Percentiles rank a stretch among this genome's conserved stretches.
phyloP scores from a whole-genome alignment of 30 jellyfish, hydroid and myxozoan species.

The Cassiopea andromeda region DNA sequence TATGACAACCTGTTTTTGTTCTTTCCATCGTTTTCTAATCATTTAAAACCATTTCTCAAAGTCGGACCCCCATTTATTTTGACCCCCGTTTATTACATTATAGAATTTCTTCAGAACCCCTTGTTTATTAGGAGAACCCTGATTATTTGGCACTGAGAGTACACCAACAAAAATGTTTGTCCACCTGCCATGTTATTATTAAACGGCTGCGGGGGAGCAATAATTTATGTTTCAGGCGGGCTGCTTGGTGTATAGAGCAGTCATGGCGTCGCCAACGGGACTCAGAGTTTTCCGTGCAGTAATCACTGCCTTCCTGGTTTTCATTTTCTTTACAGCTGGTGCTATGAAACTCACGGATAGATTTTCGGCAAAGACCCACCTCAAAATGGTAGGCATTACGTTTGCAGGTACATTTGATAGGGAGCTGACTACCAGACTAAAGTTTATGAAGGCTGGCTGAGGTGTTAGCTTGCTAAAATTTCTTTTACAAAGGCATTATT shows the following conservation, averaged over 20 bases:
- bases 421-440: neutral
- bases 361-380: slow-evolving; percentile 23
- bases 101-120: no score
- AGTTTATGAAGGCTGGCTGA: neutral
- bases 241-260: neutral
- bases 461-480: neutral
- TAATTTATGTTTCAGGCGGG: no score
- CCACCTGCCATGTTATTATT: no score
- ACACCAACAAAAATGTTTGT: no score
- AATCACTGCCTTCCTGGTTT: slow-evolving; percentile 38
- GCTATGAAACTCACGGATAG: slow-evolving; percentile 48
- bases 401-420: neutral
- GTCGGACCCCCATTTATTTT: no score
- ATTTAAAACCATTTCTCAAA: no score
- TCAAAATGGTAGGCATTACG: slow-evolving; percentile 46
- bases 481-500: neutral
- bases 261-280: slow-evolving; percentile 42
- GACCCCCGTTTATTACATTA: no score
- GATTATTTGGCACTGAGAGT: no score
- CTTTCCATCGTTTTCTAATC: no score
- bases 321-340: slow-evolving; percentile 40
- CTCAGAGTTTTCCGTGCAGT: slow-evolving; percentile 29
- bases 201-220: neutral
- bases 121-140: no score
- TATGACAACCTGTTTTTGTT: no score